Evolutionary conservation across 2,797 vertebrate genomes (phyloP).

Genomic region (Knipowitschia caucasica): DNA sequence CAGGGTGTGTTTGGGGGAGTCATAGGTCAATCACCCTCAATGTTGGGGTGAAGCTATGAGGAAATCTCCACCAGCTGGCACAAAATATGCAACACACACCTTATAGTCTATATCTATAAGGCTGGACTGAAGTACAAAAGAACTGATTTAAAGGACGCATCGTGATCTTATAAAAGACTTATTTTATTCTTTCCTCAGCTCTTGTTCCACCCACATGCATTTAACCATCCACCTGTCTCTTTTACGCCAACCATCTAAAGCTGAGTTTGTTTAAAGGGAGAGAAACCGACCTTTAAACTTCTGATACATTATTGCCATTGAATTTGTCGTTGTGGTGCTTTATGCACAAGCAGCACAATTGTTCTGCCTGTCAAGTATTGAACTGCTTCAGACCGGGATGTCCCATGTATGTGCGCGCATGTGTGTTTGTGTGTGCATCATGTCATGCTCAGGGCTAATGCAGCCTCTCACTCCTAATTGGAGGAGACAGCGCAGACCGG

Average conservation of each 20-base stretch:
- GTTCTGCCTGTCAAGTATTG: constrained; percentile 19
- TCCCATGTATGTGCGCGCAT: constrained; percentile 14
- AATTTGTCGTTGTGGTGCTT: constrained; percentile 4
- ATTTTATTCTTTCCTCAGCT: constrained; percentile 30
- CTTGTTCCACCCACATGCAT: constrained; percentile 33
- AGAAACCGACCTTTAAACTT: not conserved
- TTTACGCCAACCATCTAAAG: constrained; percentile 33
- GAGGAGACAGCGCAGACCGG: constrained; percentile 66
- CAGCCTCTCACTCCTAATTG: constrained; percentile 59
- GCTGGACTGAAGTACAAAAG: constrained; percentile 39
- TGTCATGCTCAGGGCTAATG: constrained; percentile 53
- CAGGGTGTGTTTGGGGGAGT: constrained; percentile 17
- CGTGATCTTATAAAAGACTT: constrained; percentile 49
- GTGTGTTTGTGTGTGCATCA: constrained; percentile 12
- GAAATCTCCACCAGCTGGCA: constrained; percentile 64
- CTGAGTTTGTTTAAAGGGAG: not conserved
- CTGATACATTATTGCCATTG: not conserved
- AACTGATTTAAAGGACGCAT: constrained; percentile 54
- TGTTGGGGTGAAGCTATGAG: constrained; percentile 65
- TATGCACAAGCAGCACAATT: constrained; percentile 1
- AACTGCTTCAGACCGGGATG: constrained; percentile 17
- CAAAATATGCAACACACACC: constrained; percentile 34
- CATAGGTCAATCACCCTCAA: constrained; percentile 62
- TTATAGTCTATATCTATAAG: constrained; percentile 18
- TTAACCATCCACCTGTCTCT: constrained; percentile 23